Base-by-base conservation (phyloP, 1,140 invertebrate species). In the Leptonema lineaticorne region DNA sequence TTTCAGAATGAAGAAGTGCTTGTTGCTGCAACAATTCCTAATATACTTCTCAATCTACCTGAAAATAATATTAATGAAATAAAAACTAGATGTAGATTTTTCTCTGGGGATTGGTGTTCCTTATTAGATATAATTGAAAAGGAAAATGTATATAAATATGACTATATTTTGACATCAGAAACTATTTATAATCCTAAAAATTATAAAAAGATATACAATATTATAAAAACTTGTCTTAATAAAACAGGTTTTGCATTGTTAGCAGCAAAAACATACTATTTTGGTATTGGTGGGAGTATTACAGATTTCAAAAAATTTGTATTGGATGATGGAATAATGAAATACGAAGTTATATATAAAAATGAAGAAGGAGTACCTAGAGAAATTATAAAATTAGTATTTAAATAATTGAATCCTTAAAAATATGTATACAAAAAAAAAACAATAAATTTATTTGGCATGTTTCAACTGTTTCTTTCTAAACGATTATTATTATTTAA, bases 171-270 rank as follows among this genome's bases (percentile, higher is more conserved):
- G 1, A 93, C 92, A 6, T 91, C 92, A 46, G 95, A 96, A 83
- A 96, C 94, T 0, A 95, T 96, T 74, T 96, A 97, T 75, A 95
- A 94, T 83, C 76, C 86, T 37, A 80, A 86, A 0, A 92, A 92
- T 81, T 90, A 96, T 76, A 73, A 78, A 20, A 95, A 94, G 76
- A 75, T 96, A 0, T 82, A 89, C 46, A 74, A 87, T 48, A 77
- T 93, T 37, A 89, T 96, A 73, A 82, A 88, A 75, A 74, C 81
- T 29, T 83, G 83, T 64, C 76, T 96, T n/a, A 89, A 86, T 73
- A 74, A 79, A 50, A 73, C 81, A 75, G 94, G 94, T 45, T 74
- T 80, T 33, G 84, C 89, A 78, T 85, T 86, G 77, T 74, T 96
- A 29, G 93, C 92, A 67, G 93, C 89, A 0, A 96, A 96, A 84